Conservation (phyloP, 30 jellyfish, hydroid and myxozoan species). For the Hydractinia symbiolongicarpus region DNA sequence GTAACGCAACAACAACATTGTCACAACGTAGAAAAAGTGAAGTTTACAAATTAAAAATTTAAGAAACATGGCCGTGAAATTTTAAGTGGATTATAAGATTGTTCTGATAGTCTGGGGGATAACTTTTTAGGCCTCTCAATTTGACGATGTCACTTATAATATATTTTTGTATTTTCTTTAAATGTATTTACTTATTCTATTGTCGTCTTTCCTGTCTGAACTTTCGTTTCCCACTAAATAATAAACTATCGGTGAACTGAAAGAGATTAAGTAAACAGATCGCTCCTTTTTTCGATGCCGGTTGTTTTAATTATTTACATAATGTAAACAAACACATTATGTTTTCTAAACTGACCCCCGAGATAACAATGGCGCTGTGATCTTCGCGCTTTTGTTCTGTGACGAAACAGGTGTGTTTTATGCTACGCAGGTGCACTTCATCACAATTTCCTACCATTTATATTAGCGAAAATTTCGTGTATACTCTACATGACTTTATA, state of each 20-base stretch:
- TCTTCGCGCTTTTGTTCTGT: not conserved
- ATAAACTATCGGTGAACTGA: not conserved
- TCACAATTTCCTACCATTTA: not conserved
- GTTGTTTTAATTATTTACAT: not conserved
- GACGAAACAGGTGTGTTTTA: conserved; percentile 9
- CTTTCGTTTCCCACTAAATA: not conserved
- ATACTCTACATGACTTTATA: not conserved
- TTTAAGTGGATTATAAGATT: no score
- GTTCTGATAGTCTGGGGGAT: no score
- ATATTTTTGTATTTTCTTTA: no score
- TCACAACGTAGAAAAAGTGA: no score
- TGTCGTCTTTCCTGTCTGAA: no score
- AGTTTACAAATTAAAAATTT: no score
- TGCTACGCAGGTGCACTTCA: not conserved
- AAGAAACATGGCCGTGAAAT: no score
- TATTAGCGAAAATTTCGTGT: not conserved
- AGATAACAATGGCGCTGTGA: not conserved
- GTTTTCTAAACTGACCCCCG: not conserved
- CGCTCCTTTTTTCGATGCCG: conserved; percentile 11
- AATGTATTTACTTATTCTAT: no score
- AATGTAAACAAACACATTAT: not conserved
- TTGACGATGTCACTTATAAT: no score
- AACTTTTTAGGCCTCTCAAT: no score
- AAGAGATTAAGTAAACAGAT: not conserved
- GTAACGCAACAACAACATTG: not conserved